Percentiles rank a stretch among this genome's conserved stretches.
Conservation (phyloP, 2,888 invertebrate genomes). For the Drosophila prostipennis region DNA sequence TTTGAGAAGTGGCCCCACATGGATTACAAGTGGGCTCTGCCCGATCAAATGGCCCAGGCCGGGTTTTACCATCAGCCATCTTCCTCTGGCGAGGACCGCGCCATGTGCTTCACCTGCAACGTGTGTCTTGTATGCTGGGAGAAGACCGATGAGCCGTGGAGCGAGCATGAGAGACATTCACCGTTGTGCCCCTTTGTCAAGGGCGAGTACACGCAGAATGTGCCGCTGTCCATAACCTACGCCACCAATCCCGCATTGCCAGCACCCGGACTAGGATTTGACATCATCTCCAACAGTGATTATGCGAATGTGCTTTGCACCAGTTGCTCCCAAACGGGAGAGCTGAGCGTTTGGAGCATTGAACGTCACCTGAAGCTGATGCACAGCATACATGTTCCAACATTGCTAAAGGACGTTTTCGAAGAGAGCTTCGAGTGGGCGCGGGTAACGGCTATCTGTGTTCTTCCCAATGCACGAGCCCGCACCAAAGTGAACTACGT, state of each 20-base stretch:
- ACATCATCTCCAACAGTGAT: slow-evolving; percentile 87
- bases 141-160: slow-evolving; percentile 98
- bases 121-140: slow-evolving; percentile 99
- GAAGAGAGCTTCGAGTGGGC: slow-evolving; percentile 82
- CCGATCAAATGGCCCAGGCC: slow-evolving; percentile 98
- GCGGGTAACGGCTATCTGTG: slow-evolving; percentile 90
- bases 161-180: slow-evolving; percentile 97
- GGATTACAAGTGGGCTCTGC: slow-evolving; percentile 98
- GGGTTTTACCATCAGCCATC: slow-evolving; percentile 98
- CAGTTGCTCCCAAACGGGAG: slow-evolving; percentile 86
- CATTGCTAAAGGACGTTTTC: slow-evolving; percentile 79
- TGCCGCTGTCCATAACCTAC: slow-evolving; percentile 93
- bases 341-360: slow-evolving; percentile 93
- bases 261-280: slow-evolving; percentile 83
- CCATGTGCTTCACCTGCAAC: slow-evolving; percentile 98
- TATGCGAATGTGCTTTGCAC: slow-evolving; percentile 86
- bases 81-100: slow-evolving; percentile 94
- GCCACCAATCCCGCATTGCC: slow-evolving; percentile 91
- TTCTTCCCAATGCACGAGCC: slow-evolving; percentile 86
- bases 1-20: slow-evolving; percentile 98
- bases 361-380: slow-evolving; percentile 90
- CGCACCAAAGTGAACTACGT: slow-evolving; percentile 78
- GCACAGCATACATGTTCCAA: slow-evolving; percentile 85
- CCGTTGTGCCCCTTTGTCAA: slow-evolving; percentile 97
- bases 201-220: slow-evolving; percentile 97